Conservation (phyloP, 2,797 vertebrate species). For the Dicrostonyx torquatus region DNA sequence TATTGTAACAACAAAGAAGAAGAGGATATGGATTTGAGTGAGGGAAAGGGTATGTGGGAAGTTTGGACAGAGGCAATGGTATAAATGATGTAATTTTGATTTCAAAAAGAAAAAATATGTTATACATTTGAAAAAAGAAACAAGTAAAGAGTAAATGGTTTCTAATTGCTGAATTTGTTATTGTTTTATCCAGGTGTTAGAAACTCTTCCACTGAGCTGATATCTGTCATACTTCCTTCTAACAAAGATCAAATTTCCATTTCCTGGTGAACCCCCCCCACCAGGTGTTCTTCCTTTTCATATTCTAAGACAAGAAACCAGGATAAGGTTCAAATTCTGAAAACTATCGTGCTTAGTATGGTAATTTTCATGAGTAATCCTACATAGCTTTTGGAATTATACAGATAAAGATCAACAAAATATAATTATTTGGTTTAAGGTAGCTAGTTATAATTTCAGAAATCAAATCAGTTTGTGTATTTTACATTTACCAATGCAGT, state of each 20-base stretch:
- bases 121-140: neutral
- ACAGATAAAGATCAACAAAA: neutral
- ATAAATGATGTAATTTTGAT: neutral
- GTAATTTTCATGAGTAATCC: neutral
- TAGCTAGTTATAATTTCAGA: constrained; percentile 5
- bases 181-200: neutral
- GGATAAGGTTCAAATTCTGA: neutral
- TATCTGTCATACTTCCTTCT: neutral
- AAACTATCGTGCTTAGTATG: neutral
- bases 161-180: neutral
- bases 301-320: neutral
- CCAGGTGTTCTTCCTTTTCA: neutral
- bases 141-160: neutral
- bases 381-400: neutral
- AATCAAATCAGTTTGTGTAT: neutral
- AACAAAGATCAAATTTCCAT: neutral
- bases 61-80: neutral
- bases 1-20: neutral
- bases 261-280: neutral
- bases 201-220: neutral
- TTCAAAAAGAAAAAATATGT: neutral
- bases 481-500: neutral
- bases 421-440: neutral
- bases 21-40: neutral
- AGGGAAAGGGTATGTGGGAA: too few relatives aligned